These are phyloP conservation scores for Acronicta alni DNA, from an alignment of 2,888 invertebrate species.

Conservation along the genomic window DNA sequence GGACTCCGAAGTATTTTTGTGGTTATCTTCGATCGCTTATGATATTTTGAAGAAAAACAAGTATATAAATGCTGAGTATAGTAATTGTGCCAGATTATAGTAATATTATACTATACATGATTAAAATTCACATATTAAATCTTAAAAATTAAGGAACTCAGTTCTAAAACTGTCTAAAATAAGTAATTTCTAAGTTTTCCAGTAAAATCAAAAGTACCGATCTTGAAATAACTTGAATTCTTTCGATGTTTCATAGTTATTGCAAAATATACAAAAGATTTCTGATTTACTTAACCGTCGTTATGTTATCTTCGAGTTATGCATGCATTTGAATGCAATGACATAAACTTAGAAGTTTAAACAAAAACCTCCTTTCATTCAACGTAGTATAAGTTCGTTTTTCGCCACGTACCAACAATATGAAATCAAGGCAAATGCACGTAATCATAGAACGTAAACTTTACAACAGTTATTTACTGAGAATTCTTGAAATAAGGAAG, in stretches of 20 bases:
- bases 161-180: too few species aligned
- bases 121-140: not conserved
- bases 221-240: too few species aligned
- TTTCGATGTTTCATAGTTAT: not conserved
- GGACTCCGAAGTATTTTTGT: slow-evolving; percentile 55
- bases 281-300: slow-evolving; percentile 12
- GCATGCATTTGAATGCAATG: slow-evolving; percentile 11
- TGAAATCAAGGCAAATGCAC: slow-evolving; percentile 40
- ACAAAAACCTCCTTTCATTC: slow-evolving; percentile 23
- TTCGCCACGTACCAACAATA: slow-evolving; percentile 32
- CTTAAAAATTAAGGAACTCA: too few species aligned
- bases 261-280: not conserved
- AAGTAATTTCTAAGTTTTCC: too few species aligned
- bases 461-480: slow-evolving; percentile 62
- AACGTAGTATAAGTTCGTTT: slow-evolving; percentile 14
- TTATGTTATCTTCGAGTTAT: slow-evolving; percentile 6
- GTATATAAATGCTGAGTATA: not conserved
- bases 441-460: slow-evolving; percentile 46
- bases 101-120: not conserved
- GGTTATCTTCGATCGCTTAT: slow-evolving; percentile 57
- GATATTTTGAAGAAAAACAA: slow-evolving; percentile 37
- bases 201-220: too few species aligned
- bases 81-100: not conserved
- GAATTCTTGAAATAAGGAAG: slow-evolving; percentile 63
- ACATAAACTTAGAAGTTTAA: slow-evolving; percentile 6